Base-by-base conservation (phyloP, 2,113 vertebrate genomes). In the Oenanthe melanoleuca region DNA sequence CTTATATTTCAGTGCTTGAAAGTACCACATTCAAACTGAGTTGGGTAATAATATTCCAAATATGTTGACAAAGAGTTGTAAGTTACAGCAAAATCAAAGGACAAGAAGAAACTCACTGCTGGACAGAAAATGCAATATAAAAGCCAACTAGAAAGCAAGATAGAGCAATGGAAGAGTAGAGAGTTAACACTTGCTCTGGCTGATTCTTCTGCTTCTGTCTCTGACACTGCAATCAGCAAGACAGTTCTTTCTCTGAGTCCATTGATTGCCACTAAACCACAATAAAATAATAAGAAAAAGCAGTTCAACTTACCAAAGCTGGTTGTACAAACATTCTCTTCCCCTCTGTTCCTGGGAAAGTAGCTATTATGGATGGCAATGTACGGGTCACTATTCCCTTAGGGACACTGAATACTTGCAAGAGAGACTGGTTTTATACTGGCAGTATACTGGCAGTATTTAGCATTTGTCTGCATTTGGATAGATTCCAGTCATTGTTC, bases 401-500 rank as follows among this genome's bases (percentile, higher is more conserved):
- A 92, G 96, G 96, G 91, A 96, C 65, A 81, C 75, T 64, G 89
- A 88, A 61, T 57, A 80, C 84, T 69, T 95, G 75, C 94, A 90
- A 95, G 80, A 88, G 72, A 87, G 89, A 87, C 70, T 91, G 84
- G 81, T 91, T 96, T 97, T 94, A 94, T 95, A 94, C 77, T 95
- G 93, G 89, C 86, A 96, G 80, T 28, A 70, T 79, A 84, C 81
- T 88, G 94, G 82, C 81, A 93, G 53, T 64, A 91, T 61, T 91
- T 75, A 93, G 71, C 86, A 87, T 92, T 95, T 95, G 67, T 77
- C 91, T 65, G n/a, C 44, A 53, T 79, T 88, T 97, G 97, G 89
- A 93, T 9, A 60, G 59, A 60, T 63, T 95, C 96, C 97, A 96
- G 74, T 83, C 95, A 96, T 97, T 97, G 96, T 96, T 94, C 71